phyloP scores from a whole-genome alignment of 2,113 vertebrate species.

The Xiphophorus couchianus region DNA sequence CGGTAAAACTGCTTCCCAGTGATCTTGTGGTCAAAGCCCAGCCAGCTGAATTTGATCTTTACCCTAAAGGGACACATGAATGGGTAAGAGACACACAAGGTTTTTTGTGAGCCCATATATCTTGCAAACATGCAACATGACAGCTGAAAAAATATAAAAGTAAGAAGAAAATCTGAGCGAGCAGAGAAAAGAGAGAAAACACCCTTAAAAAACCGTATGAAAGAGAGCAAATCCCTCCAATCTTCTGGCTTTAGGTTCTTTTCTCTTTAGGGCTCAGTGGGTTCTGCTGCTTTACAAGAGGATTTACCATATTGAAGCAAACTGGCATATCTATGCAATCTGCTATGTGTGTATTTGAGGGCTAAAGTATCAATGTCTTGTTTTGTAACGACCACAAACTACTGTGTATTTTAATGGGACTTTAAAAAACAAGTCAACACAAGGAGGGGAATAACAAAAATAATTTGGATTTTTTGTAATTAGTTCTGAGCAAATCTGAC shows the following conservation, averaged over 20 bases:
- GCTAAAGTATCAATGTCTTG: too few species aligned
- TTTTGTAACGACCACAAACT: too few species aligned
- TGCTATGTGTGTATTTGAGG: conserved; percentile 17
- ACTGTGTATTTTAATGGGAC: too few species aligned
- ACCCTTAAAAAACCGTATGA: conserved; percentile 26
- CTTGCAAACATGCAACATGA: background rate
- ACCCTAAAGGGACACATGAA: conserved; percentile 80
- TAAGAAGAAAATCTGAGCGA: background rate
- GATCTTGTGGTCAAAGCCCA: conserved; percentile 99
- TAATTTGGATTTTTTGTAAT: too few species aligned
- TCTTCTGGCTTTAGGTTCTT: conserved; percentile 40
- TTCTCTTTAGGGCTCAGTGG: conserved; percentile 32
- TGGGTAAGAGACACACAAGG: background rate
- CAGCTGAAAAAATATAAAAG: background rate
- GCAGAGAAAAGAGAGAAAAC: background rate
- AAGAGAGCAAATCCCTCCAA: conserved; percentile 23
- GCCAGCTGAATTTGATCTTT: conserved; percentile 99
- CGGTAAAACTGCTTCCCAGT: conserved; percentile 99
- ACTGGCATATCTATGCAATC: background rate
- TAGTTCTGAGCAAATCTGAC: too few species aligned
- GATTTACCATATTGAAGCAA: conserved; percentile 23
- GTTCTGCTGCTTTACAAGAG: conserved; percentile 1
- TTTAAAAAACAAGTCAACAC: too few species aligned
- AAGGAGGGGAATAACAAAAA: too few species aligned
- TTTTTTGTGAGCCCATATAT: background rate